Evolutionary conservation across 2,888 invertebrate genomes (phyloP), one percentile per base, ranked within the genome.

Genomic region (Tholera decimalis): DNA sequence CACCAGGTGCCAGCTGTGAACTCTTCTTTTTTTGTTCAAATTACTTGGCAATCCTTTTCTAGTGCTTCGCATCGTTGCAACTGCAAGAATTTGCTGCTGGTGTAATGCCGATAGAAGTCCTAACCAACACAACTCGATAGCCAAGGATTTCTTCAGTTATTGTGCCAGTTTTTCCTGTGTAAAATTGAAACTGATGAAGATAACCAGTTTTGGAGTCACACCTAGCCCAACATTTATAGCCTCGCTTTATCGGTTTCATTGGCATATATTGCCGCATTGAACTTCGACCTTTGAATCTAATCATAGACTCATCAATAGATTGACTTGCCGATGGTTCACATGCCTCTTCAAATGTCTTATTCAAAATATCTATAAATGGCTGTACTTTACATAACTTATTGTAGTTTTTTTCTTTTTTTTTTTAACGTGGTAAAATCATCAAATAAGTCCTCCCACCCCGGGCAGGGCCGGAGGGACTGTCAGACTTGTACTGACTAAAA

Each of bases 301-400:
- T 58, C 71, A 71, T 66, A 46, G 55, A 50, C 47, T 71, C 66
- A 61, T 67, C 67, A 53, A 72, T 57, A 13, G 67, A 68, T 24
- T 74, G 63, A 56, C 24, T 56, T 47, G 47, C 47, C 43, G 64
- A 63, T 54, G 55, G 47, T 47, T 46, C 24, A 43, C 54, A 61
- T 46, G 59, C 61, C 47, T 70, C 49, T 59, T 58, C 56, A 67
- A 77, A 72, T 51, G 28, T 67, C 57, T 61, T 28, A 39, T 76
- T 76, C 28, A 70, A 54, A 24, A 58, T 66, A 26, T 53, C 26
- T 44, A 70, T 66, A 56, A 69, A 24, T 54, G 70, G 73, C 63
- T 76, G 50, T 49, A 78, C 53, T 75, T 80, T 78, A 46, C 63
- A 65, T 46, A 55, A n/a, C 43, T 55, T 55, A 7, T 43, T 43